Evolutionary conservation across 2,797 vertebrate species (phyloP).

Genomic region (Silurus aristotelis): DNA sequence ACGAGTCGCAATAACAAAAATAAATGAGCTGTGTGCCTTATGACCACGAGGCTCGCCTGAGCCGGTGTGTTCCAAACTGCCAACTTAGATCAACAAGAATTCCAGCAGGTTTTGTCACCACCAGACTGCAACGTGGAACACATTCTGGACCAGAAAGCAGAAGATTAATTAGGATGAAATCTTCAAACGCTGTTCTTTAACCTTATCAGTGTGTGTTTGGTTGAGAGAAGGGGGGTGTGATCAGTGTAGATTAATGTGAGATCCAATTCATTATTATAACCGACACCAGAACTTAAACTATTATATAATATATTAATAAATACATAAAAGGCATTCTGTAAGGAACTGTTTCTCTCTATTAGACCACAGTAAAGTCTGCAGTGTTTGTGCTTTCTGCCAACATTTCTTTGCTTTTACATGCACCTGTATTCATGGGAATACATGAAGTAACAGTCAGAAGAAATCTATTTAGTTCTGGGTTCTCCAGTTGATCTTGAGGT

Average conservation of each 20-base stretch:
- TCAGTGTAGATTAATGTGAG: too few species aligned
- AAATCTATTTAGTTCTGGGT: not conserved
- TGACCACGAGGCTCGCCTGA: conserved; percentile 14
- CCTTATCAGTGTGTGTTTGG: not conserved
- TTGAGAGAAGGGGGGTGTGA: not conserved
- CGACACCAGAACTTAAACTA: too few species aligned
- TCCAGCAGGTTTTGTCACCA: not conserved
- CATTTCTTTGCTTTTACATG: too few species aligned
- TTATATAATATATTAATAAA: too few species aligned
- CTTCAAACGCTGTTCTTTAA: not conserved
- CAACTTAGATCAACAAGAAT: conserved; percentile 5
- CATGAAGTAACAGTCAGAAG: not conserved
- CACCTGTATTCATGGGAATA: too few species aligned
- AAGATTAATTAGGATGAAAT: not conserved
- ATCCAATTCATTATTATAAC: too few species aligned
- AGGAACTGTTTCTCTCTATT: too few species aligned
- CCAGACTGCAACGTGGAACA: not conserved
- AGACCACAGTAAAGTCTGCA: too few species aligned
- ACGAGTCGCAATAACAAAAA: conserved; percentile 12
- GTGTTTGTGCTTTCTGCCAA: too few species aligned
- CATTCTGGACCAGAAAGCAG: not conserved
- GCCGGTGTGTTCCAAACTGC: not conserved
- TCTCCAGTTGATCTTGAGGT: too few species aligned
- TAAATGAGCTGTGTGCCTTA: conserved; percentile 26
- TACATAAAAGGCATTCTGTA: too few species aligned